Conservation (phyloP, 92 coral and sea anemone species). For the Bergia sp. region DNA sequence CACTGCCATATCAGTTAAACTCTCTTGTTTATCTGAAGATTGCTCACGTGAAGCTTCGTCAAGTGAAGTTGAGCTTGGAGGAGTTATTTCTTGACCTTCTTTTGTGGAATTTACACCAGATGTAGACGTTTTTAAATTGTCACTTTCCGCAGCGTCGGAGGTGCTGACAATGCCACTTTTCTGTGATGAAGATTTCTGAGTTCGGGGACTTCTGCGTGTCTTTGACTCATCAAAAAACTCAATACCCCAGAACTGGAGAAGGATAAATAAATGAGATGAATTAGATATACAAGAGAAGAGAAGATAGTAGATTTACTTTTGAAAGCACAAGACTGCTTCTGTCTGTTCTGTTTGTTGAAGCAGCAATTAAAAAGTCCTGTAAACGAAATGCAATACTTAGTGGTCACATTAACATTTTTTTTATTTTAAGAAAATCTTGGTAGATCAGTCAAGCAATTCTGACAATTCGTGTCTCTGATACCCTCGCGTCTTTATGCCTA, state of each 20-base stretch:
- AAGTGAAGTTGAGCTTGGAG: background rate
- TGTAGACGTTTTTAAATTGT: background rate
- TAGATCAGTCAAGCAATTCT: no score
- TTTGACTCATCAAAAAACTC: conserved; percentile 83
- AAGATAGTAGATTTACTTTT: no score
- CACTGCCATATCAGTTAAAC: background rate
- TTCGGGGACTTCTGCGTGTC: conserved; percentile 32
- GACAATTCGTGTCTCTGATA: no score
- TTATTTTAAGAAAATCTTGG: no score
- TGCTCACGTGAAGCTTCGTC: background rate
- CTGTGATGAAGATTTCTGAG: conserved; percentile 5
- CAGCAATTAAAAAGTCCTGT: no score
- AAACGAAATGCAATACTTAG: no score
- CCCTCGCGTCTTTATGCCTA: no score
- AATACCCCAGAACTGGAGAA: conserved; percentile 87
- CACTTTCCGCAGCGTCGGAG: background rate
- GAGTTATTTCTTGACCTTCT: background rate
- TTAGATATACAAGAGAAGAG: background rate
- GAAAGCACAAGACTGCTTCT: no score
- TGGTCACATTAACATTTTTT: no score
- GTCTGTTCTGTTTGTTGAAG: no score
- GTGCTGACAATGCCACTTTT: background rate
- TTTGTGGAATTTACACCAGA: background rate
- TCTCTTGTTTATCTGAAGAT: background rate
- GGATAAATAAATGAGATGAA: background rate